Evolutionary conservation across 1,140 invertebrate genomes (phyloP), one percentile per base, ranked within the genome.

Genomic region (Drosophila dunni): DNA sequence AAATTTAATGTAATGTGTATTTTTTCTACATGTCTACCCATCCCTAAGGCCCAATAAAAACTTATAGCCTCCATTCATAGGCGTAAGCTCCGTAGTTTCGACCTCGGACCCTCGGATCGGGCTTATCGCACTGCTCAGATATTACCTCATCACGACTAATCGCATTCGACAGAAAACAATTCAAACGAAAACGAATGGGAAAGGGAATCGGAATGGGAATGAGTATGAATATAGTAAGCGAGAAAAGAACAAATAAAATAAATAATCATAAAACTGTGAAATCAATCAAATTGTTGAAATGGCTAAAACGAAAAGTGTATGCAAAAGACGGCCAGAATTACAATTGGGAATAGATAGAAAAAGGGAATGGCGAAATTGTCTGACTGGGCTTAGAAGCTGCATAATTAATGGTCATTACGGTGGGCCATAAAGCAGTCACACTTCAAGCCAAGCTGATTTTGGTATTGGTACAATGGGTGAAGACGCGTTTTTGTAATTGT

Each of bases 121-220:
- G 75, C 78, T 81, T 85, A 85, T 85, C 81, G 78, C 69, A 8
- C 11, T 10, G 64, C 40, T 13, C 29, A 62, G 69, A 72, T 73
- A 79, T 85, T 85, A 85, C 82, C 82, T 85, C 81, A 85, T 85
- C 78, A 45, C 38, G 36, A 29, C 40, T 70, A 78, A 80, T 83
- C 67, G 80, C 50, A 45, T 17, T 24, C 13, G 24, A 33, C 44
- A 54, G 38, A 66, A 56, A 65, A 62, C 10, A 54, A 38, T 6
- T 10, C 7, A 15, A 57, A 44, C 44, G 4, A 13, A 38, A 38
- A 10, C 13, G 11, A 13, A 17, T 45, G 29, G 7, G 13, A 34
- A 48, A 15, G 24, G 6, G 2, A 29, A 29, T 29, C 3, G 6
- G 2, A 29, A 29, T 29, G 1, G 24, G 24, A 29, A 29, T 29